Evolutionary conservation across 2,797 vertebrate genomes (phyloP), one percentile per base, ranked within the genome.

Genomic region (Lepus townsendii): DNA sequence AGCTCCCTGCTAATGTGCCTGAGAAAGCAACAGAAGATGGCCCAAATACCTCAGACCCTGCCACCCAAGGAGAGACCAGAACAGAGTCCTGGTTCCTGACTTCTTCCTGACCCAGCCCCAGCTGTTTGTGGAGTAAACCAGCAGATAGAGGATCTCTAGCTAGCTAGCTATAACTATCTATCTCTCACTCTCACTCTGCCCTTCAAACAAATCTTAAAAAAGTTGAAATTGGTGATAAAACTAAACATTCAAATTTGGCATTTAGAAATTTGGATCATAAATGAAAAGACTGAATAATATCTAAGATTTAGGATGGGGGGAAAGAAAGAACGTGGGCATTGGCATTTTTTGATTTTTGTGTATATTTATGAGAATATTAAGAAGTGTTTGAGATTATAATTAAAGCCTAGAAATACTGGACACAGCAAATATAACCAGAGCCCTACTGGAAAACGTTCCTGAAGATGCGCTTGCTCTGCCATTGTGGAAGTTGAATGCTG

Each of bases 261-360:
- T 68, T 65, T 68, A 26, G 52, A 94, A 85, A 79, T 71, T 54
- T 71, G 50, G 6, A 78, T 17, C 26, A 5, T 42, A 71, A 62
- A 42, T 50, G 26, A 86, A 13, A 93, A 79, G 68, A 62, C 4
- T 50, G n/a, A 73, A 85, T 68, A 66, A 77, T 93, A 47, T 80
- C 2, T 5, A 7, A 38, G 27, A 78, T 5, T 52, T n/a, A 95
- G 19, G 78, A 78, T 57, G 20, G 8, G 32, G 82, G 69, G 93
- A 75, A 72, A 73, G 26, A 78, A 85, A 12, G 77, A 77, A 66
- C 91, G 20, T 62, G 5, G 57, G 13, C 14, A 68, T 84, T 57
- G 38, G 27, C 52, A n/a, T 83, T 83, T 35, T 54, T 89, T 60
- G 30, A 75, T 35, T 87, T 94, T 13, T 78, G 35, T 4, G 26